Evolutionary conservation across 23 tunicate species (phyloP).

Genomic region (Corella eumyota): DNA sequence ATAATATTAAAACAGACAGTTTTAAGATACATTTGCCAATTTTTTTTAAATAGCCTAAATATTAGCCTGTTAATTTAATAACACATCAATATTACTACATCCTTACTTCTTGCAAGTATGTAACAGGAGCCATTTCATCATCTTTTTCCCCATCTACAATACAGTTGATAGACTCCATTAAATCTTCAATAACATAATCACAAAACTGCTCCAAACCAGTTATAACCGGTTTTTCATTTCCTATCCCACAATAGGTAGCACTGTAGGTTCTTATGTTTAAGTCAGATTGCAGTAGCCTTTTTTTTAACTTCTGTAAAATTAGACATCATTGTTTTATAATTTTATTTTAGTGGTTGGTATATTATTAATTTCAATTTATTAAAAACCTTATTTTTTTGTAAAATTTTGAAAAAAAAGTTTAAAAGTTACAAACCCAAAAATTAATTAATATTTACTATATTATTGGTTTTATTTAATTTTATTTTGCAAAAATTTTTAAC

Average conservation of each 20-base stretch:
- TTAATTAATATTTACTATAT: neutral
- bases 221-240: slow-evolving; percentile 1
- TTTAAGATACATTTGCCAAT: too few relatives aligned
- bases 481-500: neutral
- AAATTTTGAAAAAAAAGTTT: too few relatives aligned
- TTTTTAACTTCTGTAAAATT: slow-evolving; percentile 14
- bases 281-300: slow-evolving; percentile 1
- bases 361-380: too few relatives aligned
- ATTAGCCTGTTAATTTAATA: too few relatives aligned
- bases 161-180: slow-evolving; percentile 5
- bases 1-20: too few relatives aligned
- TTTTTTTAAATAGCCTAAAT: too few relatives aligned
- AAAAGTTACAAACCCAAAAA: neutral
- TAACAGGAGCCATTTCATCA: too few relatives aligned
- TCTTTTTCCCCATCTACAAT: slow-evolving; percentile 3
- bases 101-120: too few relatives aligned
- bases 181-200: slow-evolving; percentile 11
- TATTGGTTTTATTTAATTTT: neutral
- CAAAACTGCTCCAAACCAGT: slow-evolving; percentile 13
- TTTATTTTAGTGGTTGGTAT: too few relatives aligned
- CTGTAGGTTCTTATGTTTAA: neutral
- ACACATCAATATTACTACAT: neutral
- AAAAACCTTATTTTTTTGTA: too few relatives aligned
- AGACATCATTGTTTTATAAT: neutral
- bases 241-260: neutral